phyloP scores from a whole-genome alignment of 2,888 invertebrate genomes.

The Lepas anatifera region DNA sequence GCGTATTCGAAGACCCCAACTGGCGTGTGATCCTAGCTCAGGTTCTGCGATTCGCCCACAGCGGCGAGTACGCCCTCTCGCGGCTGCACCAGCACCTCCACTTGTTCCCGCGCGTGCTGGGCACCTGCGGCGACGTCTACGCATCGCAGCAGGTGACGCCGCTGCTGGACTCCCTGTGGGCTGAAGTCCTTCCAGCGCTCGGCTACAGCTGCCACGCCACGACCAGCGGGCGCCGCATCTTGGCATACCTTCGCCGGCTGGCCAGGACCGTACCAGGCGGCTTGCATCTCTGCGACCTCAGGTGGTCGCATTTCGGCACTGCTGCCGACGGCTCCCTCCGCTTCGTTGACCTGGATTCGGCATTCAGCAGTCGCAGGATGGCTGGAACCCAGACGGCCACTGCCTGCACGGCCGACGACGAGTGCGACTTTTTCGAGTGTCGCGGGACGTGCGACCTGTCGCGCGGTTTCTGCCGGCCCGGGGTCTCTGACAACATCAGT shows the following conservation, averaged over 20 bases:
- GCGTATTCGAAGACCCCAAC: neutral
- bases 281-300: conserved; percentile 54
- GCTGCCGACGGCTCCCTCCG: conserved; percentile 33
- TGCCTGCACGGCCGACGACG: conserved; percentile 44
- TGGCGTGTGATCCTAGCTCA: conserved; percentile 40
- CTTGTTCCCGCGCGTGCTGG: conserved; percentile 50
- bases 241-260: conserved; percentile 47
- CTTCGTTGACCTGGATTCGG: conserved; percentile 50
- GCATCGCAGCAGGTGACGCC: conserved; percentile 45
- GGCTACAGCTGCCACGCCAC: conserved; percentile 19
- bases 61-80: conserved; percentile 52
- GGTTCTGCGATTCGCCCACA: conserved; percentile 49
- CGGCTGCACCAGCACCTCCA: conserved; percentile 46
- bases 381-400: neutral
- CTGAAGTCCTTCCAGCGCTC: neutral
- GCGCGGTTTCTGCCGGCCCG: neutral
- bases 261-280: conserved; percentile 47
- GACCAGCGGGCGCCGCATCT: conserved; percentile 38
- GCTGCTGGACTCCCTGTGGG: neutral
- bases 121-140: conserved; percentile 53
- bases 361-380: conserved; percentile 32
- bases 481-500: neutral
- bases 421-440: conserved; percentile 56
- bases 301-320: conserved; percentile 52
- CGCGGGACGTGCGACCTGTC: conserved; percentile 44